Conservation (phyloP, 2,113 vertebrate genomes). For the Balaeniceps rex region DNA sequence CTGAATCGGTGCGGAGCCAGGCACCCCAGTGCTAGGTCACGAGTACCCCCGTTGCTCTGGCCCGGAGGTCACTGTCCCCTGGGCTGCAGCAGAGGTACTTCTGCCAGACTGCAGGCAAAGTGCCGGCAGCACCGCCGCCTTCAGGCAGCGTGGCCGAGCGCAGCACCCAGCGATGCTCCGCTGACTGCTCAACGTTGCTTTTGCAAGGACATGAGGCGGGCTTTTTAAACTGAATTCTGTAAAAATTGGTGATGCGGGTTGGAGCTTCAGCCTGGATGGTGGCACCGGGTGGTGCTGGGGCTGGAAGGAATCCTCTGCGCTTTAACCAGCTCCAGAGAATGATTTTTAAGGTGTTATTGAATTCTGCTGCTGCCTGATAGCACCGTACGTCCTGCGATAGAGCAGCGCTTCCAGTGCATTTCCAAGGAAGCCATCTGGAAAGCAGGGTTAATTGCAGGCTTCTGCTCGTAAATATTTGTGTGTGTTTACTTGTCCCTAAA, state of each 20-base stretch:
- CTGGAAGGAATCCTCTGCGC: not conserved
- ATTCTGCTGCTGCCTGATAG: not conserved
- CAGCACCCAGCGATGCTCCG: not conserved
- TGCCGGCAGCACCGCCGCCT: not conserved
- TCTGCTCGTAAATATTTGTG: not conserved
- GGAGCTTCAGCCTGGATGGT: not conserved
- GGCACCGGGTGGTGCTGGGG: not conserved
- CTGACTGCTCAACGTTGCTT: rapidly evolving
- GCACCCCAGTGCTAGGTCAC: rapidly evolving
- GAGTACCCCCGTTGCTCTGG: not conserved
- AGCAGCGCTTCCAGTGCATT: not conserved
- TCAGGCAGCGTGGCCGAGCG: not conserved
- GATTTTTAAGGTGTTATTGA: not conserved
- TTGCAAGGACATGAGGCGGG: rapidly evolving
- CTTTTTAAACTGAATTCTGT: not conserved
- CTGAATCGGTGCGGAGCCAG: not conserved
- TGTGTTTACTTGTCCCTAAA: not conserved
- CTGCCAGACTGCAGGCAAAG: not conserved
- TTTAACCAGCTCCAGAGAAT: not conserved
- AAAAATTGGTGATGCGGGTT: not conserved
- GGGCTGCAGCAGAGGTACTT: not conserved
- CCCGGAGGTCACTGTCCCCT: too few species aligned
- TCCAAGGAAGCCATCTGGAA: not conserved
- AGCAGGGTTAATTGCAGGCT: not conserved
- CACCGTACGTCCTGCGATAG: rapidly evolving